Base-by-base conservation (phyloP, 2,113 vertebrate species). In the Pampusana beccarii region DNA sequence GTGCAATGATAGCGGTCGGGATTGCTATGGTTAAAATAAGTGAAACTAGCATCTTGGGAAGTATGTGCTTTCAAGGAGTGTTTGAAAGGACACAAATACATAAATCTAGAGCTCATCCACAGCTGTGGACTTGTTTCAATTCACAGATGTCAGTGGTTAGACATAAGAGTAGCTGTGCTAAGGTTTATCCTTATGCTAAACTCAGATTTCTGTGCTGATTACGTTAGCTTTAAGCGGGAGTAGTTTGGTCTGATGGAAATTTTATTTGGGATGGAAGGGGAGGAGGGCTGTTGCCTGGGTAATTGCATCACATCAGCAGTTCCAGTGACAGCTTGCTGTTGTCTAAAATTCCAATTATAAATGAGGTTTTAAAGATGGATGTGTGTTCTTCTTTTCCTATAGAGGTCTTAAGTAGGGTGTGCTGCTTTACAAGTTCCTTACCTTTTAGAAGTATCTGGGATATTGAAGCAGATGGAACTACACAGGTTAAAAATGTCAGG, bases 281-380 rank as follows among this genome's bases (percentile, higher is more conserved):
- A 84, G 48, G 31, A 83, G 53, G 10, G 20, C 73, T 84, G 65
- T 91, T 91, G 87, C 53, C 61, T 79, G 10, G 42, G 53, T 91
- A 64, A 85, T 94, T 78, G 73, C 48, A 64, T 91, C 73, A 38
- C 60, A 67, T 86, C 73, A 71, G 65, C 87, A 93, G 29, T 93
- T 93, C 61, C 80, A 87, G 38, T 87, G 61, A 64, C 5, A 28
- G 51, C 31, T 81, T 78, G 33, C 3, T 84, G 42, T 71, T 89
- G 77, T n/a, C 60, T 92, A 38, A 81, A 84, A 89, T 92, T 89
- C 23, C 23, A 62, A 40, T 74, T 87, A 29, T 56, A 74, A 87
- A 15, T 26, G 34, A 86, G 21, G 17, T 46, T 95, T 92, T 75
- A 77, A 82, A 86, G 26, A 46, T 2, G 14, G n/a, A 38, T 38